These are phyloP conservation scores for Cynopterus sphinx DNA, from an alignment of 2,797 vertebrate genomes.

Conservation along the genomic window DNA sequence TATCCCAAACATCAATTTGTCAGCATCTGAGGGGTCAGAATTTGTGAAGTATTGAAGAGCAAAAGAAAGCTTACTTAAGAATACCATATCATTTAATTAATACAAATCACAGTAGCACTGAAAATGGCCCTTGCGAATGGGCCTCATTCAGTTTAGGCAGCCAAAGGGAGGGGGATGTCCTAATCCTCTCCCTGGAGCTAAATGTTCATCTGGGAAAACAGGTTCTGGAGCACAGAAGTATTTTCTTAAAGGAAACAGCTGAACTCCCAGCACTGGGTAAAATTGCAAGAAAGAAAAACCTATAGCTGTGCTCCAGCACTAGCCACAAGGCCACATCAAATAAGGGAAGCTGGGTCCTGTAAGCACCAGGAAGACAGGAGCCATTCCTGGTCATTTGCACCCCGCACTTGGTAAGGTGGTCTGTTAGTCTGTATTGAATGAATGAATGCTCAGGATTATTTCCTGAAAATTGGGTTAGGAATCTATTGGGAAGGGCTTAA, in stretches of 20 bases:
- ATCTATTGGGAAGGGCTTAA: slow-evolving; percentile 30
- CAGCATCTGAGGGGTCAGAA: not conserved
- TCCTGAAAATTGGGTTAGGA: slow-evolving; percentile 24
- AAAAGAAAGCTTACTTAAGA: slow-evolving; percentile 36
- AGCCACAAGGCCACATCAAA: slow-evolving; percentile 28
- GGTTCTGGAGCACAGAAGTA: slow-evolving; percentile 53
- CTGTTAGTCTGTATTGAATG: not conserved
- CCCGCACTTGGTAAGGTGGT: not conserved
- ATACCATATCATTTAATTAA: slow-evolving; percentile 43
- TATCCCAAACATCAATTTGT: not conserved
- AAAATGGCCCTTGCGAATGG: slow-evolving; percentile 28
- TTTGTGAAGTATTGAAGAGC: not conserved
- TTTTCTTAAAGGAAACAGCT: slow-evolving; percentile 36
- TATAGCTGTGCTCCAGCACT: not conserved
- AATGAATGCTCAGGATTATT: not conserved
- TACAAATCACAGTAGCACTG: slow-evolving; percentile 67
- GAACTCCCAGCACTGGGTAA: not conserved
- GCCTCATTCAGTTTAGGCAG: not conserved
- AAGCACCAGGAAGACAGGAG: not conserved
- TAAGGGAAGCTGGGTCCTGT: slow-evolving; percentile 27
- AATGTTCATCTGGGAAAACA: slow-evolving; percentile 9
- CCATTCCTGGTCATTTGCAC: not conserved
- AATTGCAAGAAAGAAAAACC: not conserved
- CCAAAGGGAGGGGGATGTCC: not conserved
- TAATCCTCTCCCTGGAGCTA: not conserved